phyloP scores from a whole-genome alignment of 2,113 vertebrate species.

The Guaruba guarouba region DNA sequence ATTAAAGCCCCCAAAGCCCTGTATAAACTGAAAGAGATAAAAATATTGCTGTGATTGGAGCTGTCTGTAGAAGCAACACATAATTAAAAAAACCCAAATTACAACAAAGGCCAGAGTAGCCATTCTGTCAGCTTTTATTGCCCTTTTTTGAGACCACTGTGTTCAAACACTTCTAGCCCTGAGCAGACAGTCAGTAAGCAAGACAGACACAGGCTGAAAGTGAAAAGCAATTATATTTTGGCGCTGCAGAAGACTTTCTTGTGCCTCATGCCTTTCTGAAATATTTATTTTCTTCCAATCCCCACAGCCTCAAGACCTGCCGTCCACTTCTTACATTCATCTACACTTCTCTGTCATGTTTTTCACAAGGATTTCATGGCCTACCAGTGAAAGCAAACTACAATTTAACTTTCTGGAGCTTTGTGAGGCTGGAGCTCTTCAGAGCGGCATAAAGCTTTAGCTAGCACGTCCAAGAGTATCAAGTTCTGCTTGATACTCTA shows the following conservation, averaged over 20 bases:
- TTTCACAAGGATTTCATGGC: background rate
- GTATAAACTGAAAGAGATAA: background rate
- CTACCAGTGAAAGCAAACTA: background rate
- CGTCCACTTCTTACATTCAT: background rate
- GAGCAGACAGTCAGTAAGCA: background rate
- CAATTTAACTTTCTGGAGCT: background rate
- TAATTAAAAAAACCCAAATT: background rate
- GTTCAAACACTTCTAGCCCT: background rate
- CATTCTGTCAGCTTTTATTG: background rate
- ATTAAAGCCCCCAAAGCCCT: background rate
- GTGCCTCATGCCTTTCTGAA: background rate
- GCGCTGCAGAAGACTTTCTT: background rate
- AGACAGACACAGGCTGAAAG: background rate
- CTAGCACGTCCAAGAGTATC: background rate
- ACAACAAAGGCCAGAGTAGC: background rate
- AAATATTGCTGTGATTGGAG: background rate
- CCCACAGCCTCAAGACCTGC: background rate
- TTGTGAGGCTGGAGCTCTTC: background rate
- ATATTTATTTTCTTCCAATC: background rate
- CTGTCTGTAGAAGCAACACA: background rate
- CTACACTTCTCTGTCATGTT: background rate
- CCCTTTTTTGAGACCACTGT: background rate
- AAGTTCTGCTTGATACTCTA: background rate
- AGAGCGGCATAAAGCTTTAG: background rate
- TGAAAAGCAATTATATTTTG: background rate